Base-by-base conservation (phyloP, 1,140 invertebrate species). In the Euschistus heros region DNA sequence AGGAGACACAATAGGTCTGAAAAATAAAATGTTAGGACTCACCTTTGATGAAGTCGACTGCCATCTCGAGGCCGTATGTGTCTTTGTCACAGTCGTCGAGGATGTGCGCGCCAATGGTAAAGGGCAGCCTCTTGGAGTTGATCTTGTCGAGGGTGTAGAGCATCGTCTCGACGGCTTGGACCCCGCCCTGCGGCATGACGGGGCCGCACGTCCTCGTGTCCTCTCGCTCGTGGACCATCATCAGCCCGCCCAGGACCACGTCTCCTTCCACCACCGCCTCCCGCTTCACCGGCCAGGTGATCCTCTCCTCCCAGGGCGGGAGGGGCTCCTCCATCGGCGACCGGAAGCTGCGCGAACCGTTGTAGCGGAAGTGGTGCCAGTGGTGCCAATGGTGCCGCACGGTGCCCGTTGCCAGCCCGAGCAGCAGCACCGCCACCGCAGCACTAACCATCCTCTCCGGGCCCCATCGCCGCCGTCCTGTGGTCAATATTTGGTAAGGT, bases 21-120 rank as follows among this genome's bases (percentile, higher is more conserved):
- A 59, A 59, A 59, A n/a, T 42, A 62, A 6, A 22, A 22, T 6
- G 17, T 18, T 62, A 18, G n/a, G 17, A 15, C 27, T 8, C 63
- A 96, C 94, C 93, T 88, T 96, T 94, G 67, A 97, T 97, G 74
- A 97, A 97, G 76, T 97, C 93, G 7, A 97, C 90, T 8, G 93
- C 91, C 85, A 97, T 95, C 72, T 97, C 93, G 44, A 97, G 77
- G 5, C 94, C 94, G 74, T 95, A 96, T 2, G 93, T 97, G 74
- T 97, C 94, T 76, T 92, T 91, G 77, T 97, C 94, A 76, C 94
- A 97, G 74, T 97, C 94, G 73, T 97, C 93, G 62, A 96, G 80
- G 27, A 95, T 87, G 72, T 94, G 88, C 3, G 91, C 90, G 10
- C 93, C 93, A 76, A 44, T 87, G 18, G 94, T 82, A 27, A 91